phyloP scores from a whole-genome alignment of 2,888 invertebrate genomes.

The Sinopyrophorus schimmeli region DNA sequence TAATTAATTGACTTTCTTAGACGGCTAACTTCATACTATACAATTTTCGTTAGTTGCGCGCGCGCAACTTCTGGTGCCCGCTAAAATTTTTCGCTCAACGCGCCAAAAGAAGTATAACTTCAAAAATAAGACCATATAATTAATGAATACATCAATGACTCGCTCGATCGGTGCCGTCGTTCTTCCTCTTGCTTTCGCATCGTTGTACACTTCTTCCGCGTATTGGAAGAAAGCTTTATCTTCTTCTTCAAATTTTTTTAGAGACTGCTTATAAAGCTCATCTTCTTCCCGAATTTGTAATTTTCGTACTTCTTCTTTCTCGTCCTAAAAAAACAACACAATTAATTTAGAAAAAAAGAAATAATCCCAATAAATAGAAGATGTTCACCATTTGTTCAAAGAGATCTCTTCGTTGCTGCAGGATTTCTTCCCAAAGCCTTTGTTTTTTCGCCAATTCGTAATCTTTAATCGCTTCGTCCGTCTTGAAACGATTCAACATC shows the following conservation, averaged over 20 bases:
- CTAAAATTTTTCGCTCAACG: no score
- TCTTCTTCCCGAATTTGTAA: slow-evolving; percentile 18
- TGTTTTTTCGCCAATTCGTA: slow-evolving; percentile 53
- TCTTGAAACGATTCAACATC: slow-evolving; percentile 63
- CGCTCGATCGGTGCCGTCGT: slow-evolving; percentile 55
- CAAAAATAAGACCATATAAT: no score
- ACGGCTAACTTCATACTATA: no score
- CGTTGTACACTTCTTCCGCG: slow-evolving; percentile 56
- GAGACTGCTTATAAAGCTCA: slow-evolving; percentile 51
- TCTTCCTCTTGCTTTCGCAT: slow-evolving; percentile 54
- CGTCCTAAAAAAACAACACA: slow-evolving; percentile 34
- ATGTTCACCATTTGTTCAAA: slow-evolving; percentile 56
- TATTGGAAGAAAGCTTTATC: slow-evolving; percentile 60
- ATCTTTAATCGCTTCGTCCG: slow-evolving; percentile 56
- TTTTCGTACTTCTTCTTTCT: slow-evolving; percentile 32
- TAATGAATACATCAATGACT: slow-evolving; percentile 57
- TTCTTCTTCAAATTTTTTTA: slow-evolving; percentile 53
- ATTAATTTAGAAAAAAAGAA: background rate
- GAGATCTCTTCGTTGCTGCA: slow-evolving; percentile 56
- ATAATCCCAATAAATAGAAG: background rate
- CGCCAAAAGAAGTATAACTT: no score
- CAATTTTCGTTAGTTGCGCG: no score
- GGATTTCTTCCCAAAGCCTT: slow-evolving; percentile 53
- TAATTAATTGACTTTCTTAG: no score
- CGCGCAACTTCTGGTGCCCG: no score